phyloP scores from a whole-genome alignment of 2,113 vertebrate genomes.

The Sander vitreus region DNA sequence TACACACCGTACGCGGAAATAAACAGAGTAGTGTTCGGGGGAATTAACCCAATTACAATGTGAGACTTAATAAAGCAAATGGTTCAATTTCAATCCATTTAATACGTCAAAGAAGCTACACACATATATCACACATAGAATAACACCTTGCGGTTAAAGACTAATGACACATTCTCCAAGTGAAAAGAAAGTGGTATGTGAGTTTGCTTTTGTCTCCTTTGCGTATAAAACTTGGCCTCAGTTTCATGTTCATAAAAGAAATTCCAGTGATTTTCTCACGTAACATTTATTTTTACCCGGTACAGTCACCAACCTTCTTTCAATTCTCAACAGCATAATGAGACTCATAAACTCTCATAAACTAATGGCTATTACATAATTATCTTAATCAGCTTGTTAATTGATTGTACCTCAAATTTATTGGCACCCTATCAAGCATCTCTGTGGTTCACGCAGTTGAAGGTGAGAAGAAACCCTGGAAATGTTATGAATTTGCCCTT shows the following conservation, averaged over 20 bases:
- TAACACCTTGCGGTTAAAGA: background rate
- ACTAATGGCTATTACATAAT: conserved; percentile 64
- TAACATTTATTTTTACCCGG: conserved; percentile 25
- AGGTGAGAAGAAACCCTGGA: conserved; percentile 29
- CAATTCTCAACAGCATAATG: conserved; percentile 65
- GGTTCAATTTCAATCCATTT: background rate
- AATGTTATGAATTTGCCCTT: background rate
- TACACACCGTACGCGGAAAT: conserved; percentile 17
- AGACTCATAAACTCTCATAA: no score
- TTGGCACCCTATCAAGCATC: conserved; percentile 13
- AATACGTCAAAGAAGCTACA: background rate
- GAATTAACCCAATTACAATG: conserved; percentile 38
- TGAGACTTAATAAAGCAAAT: conserved; percentile 33
- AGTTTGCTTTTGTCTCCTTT: background rate
- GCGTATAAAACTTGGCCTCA: background rate
- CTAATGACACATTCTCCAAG: background rate
- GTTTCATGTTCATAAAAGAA: background rate
- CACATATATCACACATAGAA: background rate
- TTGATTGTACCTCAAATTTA: conserved; percentile 69
- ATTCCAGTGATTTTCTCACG: conserved; percentile 12
- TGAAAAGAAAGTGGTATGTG: background rate
- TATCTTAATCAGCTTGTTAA: conserved; percentile 66
- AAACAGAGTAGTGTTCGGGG: conserved; percentile 15
- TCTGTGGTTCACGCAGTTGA: conserved; percentile 11
- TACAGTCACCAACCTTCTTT: conserved; percentile 38